Evolutionary conservation across 2,113 vertebrate species (phyloP).

Genomic region (Neotragus moschatus): DNA sequence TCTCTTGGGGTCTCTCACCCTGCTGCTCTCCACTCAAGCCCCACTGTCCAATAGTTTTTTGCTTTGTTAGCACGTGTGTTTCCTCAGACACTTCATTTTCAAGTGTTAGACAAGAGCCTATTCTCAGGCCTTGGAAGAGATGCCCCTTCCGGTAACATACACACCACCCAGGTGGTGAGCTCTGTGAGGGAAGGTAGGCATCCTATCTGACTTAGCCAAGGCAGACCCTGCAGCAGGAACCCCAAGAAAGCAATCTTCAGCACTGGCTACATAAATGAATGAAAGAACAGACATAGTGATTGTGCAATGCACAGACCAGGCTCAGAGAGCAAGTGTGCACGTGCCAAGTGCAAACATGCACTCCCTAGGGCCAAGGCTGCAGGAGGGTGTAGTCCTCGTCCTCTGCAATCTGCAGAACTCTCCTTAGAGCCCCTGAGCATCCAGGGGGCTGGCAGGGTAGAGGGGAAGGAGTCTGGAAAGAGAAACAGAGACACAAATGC

Average conservation of each 20-base stretch:
- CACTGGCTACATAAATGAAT: background rate
- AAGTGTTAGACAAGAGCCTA: background rate
- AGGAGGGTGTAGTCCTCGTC: no score
- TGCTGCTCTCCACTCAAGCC: background rate
- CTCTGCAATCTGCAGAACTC: background rate
- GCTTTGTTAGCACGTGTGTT: background rate
- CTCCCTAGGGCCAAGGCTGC: background rate
- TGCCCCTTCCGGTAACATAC: background rate
- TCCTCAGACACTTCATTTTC: background rate
- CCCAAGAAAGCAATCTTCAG: background rate
- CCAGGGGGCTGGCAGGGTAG: background rate
- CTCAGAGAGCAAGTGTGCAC: background rate
- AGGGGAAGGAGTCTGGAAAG: background rate
- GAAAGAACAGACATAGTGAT: background rate
- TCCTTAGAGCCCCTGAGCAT: background rate
- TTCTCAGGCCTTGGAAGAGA: background rate
- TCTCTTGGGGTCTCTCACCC: background rate
- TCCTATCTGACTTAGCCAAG: background rate
- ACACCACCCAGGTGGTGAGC: no score
- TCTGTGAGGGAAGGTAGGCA: background rate
- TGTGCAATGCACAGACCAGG: background rate
- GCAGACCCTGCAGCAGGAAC: no score
- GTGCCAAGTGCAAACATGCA: background rate
- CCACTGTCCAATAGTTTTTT: background rate
- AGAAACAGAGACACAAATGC: slow-evolving; percentile 7